Percentiles rank a stretch among this genome's conserved stretches.
phyloP scores from a whole-genome alignment of 2,888 invertebrate species.

The Capitulum mitella region DNA sequence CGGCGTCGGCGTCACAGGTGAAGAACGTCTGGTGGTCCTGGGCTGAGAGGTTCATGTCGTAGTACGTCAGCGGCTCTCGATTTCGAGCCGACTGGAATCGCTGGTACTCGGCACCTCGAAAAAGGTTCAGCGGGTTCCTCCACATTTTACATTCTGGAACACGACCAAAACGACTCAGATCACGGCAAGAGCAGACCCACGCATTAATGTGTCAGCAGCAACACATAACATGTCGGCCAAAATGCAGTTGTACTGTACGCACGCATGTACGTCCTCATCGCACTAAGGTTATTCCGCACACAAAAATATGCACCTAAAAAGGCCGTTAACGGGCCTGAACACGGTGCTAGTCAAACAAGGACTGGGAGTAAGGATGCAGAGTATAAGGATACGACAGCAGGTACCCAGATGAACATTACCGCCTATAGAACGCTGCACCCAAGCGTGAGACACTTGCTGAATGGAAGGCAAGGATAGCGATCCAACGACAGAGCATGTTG shows the following conservation, averaged over 20 bases:
- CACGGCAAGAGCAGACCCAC: neutral
- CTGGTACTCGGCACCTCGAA: conserved; percentile 93
- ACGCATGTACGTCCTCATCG: no score
- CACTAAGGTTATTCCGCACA: no score
- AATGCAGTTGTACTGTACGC: no score
- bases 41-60: conserved; percentile 97
- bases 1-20: conserved; percentile 80
- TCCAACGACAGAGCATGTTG: no score
- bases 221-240: neutral
- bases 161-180: neutral
- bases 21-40: conserved; percentile 98
- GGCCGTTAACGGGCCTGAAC: neutral
- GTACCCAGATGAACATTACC: no score
- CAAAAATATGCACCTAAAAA: neutral
- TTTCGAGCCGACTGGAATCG: conserved; percentile 85
- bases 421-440: no score
- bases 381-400: no score
- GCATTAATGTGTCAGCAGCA: no score
- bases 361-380: no score
- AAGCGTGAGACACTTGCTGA: no score
- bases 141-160: conserved; percentile 73
- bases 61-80: conserved; percentile 92
- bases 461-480: no score
- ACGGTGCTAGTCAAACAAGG: no score
- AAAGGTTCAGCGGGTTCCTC: conserved; percentile 91